Conservation (phyloP, 1,140 invertebrate genomes). For the Psix sp. region DNA sequence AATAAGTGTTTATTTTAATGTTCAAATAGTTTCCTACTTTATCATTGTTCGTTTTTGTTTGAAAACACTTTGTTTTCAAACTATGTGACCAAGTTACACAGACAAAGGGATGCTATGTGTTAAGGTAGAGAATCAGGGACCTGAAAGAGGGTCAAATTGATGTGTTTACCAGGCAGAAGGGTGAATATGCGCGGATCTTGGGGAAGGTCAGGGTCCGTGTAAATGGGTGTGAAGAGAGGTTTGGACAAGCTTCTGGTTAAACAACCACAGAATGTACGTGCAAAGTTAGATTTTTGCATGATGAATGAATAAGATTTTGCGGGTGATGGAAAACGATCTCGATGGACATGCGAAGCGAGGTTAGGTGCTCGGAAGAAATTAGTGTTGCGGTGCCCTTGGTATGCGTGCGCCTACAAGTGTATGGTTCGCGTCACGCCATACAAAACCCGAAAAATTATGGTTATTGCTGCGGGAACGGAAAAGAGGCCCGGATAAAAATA, state of each 20-base stretch:
- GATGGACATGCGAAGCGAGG: slow-evolving; percentile 39
- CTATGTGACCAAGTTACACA: slow-evolving; percentile 16
- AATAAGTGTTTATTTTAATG: background rate
- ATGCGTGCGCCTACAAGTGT: slow-evolving; percentile 70
- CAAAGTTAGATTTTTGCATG: slow-evolving; percentile 43
- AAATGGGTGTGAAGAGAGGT: slow-evolving; percentile 45
- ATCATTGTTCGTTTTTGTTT: background rate
- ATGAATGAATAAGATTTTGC: slow-evolving; percentile 47
- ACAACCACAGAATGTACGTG: slow-evolving; percentile 27
- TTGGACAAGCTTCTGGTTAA: slow-evolving; percentile 22
- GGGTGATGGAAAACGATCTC: slow-evolving; percentile 26
- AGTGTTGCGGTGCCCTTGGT: slow-evolving; percentile 64
- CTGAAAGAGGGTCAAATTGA: slow-evolving; percentile 57
- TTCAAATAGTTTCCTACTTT: too few species aligned
- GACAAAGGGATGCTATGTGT: slow-evolving; percentile 17
- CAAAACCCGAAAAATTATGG: slow-evolving; percentile 72
- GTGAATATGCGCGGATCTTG: slow-evolving; percentile 49
- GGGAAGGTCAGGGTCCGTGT: slow-evolving; percentile 63
- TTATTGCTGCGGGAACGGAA: slow-evolving; percentile 68
- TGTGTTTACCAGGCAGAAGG: slow-evolving; percentile 40
- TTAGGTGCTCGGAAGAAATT: slow-evolving; percentile 56
- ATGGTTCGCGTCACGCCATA: slow-evolving; percentile 73
- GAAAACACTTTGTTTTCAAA: slow-evolving; percentile 30
- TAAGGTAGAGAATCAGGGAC: slow-evolving; percentile 29
- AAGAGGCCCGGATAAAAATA: slow-evolving; percentile 70